Evolutionary conservation across 2,113 vertebrate species (phyloP), one percentile per base, ranked within the genome.

Genomic region (Erpornis zantholeuca): DNA sequence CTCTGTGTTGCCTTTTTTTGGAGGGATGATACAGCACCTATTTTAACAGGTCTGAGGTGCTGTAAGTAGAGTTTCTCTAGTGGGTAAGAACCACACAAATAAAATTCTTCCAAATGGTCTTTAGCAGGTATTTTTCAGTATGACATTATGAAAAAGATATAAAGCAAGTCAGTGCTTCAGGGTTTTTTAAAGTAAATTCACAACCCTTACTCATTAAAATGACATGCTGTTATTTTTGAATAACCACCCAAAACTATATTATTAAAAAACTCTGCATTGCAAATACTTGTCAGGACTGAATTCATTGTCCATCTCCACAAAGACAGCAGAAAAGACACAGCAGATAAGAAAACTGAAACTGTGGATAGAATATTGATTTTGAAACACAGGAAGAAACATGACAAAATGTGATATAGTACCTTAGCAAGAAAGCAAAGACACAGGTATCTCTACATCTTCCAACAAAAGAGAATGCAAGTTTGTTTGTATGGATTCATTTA

Each of bases 301-400:
- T 80, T 69, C 49, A 16, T 76, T 82, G 59, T 61, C 78, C 78
- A 91, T 22, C 29, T 82, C 45, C 63, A 87, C 73, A n/a, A 65
- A 91, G 54, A 65, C 14, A 85, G 42, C 11, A 94, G 81, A 53
- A 86, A 94, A 88, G 65, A 82, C n/a, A 71, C 3, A 71, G 53
- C 49, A 82, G 83, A 90, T 94, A 95, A 76, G 70, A 84, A 94
- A 91, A 85, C 42, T 68, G 56, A 76, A 95, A 71, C 38, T 80
- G 66, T 16, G 42, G 61, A 76, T 28, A 87, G 29, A 94, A 90
- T 87, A 94, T 80, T 93, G 87, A 93, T 92, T 93, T 91, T 94
- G 59, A 96, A 94, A 96, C 47, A 25, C 7, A 82, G 54, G 70
- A 92, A 91, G 65, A 82, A 92, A 77, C 40, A 70, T 86, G 45